Evolutionary conservation across 2,888 invertebrate species (phyloP), one percentile per base, ranked within the genome.

Genomic region (Papilio elwesi): DNA sequence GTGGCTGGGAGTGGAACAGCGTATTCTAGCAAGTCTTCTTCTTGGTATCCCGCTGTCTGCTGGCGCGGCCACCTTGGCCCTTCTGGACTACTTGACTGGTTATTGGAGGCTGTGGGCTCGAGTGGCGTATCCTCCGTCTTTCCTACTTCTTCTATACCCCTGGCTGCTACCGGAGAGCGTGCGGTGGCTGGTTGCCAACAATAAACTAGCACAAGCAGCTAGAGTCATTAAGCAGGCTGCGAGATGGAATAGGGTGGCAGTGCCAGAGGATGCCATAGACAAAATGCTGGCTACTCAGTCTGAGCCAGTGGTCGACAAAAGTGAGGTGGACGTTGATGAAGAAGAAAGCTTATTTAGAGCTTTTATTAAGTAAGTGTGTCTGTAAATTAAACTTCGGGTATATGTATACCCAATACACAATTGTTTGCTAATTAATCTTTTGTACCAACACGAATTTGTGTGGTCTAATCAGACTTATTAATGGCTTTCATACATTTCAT

Each of bases 161-260:
- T 96, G 96, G 95, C 80, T 96, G 55, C 88, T 96, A 66, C 97
- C 97, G 0, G 97, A 97, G 90, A 96, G 96, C 66, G 94, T 96
- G 51, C 94, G 97, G 77, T 97, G 97, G 97, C 93, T 97, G 51
- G 85, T 97, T 13, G 95, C 96, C 7, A 95, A 95, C 76, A 95
- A 95, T 4, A 93, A 95, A 71, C 87, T 94, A 65, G 88, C 95
- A 0, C 95, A 96, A 74, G 97, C 96, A 0, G 94, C 95, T 71
- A 84, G 83, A 4, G 94, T 96, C 26, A 90, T 96, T 55, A 91
- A 92, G 66, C 94, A 91, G 75, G 96, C 96, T 0, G 95, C 96
- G 0, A 88, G 86, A 74, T 91, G 94, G 15, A 97, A 96, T 79
- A 92, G 93, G n/a, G 86, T 86, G 3, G 91, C 63, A 78, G 86